Evolutionary conservation across 1,140 invertebrate species (phyloP).

Genomic region (Leptinotarsa lineolata): DNA sequence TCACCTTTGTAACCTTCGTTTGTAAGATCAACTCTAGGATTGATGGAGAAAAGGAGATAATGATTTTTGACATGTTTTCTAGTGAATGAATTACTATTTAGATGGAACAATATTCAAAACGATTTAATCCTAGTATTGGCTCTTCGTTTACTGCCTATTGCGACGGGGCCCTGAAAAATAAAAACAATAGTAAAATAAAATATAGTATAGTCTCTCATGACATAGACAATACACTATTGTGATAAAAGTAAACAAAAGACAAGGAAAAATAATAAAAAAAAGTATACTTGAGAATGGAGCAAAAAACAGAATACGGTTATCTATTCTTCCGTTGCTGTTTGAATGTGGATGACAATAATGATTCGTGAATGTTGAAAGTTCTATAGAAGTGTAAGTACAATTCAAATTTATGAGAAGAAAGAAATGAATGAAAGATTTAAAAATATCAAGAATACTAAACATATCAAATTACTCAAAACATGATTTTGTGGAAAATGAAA

Average conservation of each 20-base stretch:
- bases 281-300: too few relatives aligned
- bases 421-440: too few relatives aligned
- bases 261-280: constrained; percentile 42
- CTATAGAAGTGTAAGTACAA: too few relatives aligned
- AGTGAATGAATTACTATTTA: constrained; percentile 33
- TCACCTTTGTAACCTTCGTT: constrained; percentile 11
- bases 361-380: too few relatives aligned
- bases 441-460: too few relatives aligned
- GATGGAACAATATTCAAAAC: constrained; percentile 40
- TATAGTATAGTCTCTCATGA: background rate
- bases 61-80: constrained; percentile 7
- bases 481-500: too few relatives aligned
- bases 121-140: constrained; percentile 40
- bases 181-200: background rate
- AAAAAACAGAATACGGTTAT: too few relatives aligned
- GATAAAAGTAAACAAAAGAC: constrained; percentile 28
- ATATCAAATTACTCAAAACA: too few relatives aligned
- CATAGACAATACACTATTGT: constrained; percentile 6
- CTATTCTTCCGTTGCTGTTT: too few relatives aligned
- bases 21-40: constrained; percentile 7
- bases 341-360: too few relatives aligned
- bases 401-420: too few relatives aligned
- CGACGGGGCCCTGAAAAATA: constrained; percentile 45
- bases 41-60: constrained; percentile 2
- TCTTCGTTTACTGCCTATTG: constrained; percentile 44